Percentiles rank a stretch among this genome's conserved stretches.
Evolutionary conservation across 2,888 invertebrate genomes (phyloP).

Genomic region (Griposia aprilina): DNA sequence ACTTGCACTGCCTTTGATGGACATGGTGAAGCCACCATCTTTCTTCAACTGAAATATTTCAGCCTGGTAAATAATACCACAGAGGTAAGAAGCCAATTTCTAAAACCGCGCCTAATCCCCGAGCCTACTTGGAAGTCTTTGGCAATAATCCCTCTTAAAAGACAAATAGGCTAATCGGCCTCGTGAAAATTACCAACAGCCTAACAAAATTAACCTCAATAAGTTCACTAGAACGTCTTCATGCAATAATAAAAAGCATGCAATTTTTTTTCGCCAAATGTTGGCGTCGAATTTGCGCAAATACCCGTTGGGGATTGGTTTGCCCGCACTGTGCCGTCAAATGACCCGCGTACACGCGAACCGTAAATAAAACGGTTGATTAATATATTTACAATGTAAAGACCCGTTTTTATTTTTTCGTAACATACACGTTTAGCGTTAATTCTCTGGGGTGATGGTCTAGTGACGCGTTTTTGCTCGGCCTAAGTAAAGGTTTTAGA

Average conservation of each 20-base stretch:
- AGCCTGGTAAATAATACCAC: not conserved
- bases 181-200: not conserved
- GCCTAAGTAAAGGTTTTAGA: not conserved
- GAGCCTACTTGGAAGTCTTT: not conserved
- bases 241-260: constrained; percentile 52
- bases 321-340: constrained; percentile 39
- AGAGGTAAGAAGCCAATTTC: constrained; percentile 1
- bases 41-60: not conserved
- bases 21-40: not conserved
- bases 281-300: constrained; percentile 50
- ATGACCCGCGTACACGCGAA: constrained; percentile 62
- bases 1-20: too few relatives aligned
- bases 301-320: constrained; percentile 53
- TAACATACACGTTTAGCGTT: constrained; percentile 29
- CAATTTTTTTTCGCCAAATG: constrained; percentile 44
- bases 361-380: constrained; percentile 57
- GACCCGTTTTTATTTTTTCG: constrained; percentile 32
- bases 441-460: constrained; percentile 24
- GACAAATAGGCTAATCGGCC: constrained; percentile 2
- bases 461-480: not conserved
- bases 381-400: constrained; percentile 41
- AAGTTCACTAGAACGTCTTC: constrained; percentile 24
- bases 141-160: constrained; percentile 15
- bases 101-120: constrained; percentile 13
- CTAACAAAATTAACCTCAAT: constrained; percentile 34